Conservation (phyloP, 1,140 invertebrate genomes). For the Hyposmocoma kahamanoa region DNA sequence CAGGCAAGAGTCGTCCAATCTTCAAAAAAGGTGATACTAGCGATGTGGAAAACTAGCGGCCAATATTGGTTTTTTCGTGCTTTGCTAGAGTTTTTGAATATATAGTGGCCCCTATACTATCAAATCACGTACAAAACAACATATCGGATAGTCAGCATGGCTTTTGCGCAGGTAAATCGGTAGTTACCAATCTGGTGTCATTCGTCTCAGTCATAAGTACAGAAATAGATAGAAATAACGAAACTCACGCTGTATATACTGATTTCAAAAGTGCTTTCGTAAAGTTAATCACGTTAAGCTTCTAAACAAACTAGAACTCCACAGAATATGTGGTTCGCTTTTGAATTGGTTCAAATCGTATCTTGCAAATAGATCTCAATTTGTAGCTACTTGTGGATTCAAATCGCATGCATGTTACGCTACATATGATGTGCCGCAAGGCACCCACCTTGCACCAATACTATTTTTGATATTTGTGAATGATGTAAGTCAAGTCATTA, state of each 20-base stretch:
- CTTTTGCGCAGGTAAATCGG: not conserved
- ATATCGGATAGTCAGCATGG: not conserved
- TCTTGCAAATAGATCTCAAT: not conserved
- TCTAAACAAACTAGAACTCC: not conserved
- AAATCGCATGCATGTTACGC: not conserved
- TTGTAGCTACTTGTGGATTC: not conserved
- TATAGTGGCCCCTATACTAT: not conserved
- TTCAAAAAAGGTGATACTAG: slow-evolving; percentile 12
- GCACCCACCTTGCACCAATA: not conserved
- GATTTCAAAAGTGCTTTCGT: not conserved
- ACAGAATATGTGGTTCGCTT: not conserved
- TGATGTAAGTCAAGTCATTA: not conserved
- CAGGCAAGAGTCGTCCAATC: slow-evolving; percentile 8
- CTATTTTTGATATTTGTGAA: not conserved
- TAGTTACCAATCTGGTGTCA: not conserved
- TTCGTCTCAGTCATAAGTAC: not conserved
- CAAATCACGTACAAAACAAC: not conserved
- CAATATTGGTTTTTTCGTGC: not conserved
- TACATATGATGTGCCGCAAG: not conserved
- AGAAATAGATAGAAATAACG: not conserved
- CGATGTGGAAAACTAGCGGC: slow-evolving; percentile 10
- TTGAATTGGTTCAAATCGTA: not conserved
- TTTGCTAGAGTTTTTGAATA: not conserved
- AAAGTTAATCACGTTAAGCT: not conserved
- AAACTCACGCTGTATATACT: not conserved